Percentiles rank a stretch among this genome's conserved stretches.
phyloP scores from a whole-genome alignment of 2,888 invertebrate species.

The Apamea epomidion region DNA sequence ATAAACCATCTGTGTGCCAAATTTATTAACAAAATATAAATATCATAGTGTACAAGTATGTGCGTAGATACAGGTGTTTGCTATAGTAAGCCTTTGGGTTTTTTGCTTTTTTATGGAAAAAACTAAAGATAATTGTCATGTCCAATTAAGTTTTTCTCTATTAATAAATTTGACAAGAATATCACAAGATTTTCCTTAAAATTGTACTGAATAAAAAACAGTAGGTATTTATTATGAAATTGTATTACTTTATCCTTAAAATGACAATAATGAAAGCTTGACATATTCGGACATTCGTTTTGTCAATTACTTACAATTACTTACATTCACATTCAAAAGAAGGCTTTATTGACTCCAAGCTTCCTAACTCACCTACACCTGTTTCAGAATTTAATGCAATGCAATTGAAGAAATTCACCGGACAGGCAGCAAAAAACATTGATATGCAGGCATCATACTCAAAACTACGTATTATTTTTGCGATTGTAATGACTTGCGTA shows the following conservation, averaged over 20 bases:
- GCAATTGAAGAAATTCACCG: no score
- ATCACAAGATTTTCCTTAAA: neutral
- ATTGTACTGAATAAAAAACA: neutral
- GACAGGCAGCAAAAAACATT: neutral
- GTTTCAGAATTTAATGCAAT: neutral
- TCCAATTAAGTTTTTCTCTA: neutral
- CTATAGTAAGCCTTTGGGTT: neutral
- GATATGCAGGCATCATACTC: neutral
- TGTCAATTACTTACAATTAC: neutral
- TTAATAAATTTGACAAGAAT: neutral
- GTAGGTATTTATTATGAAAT: no score
- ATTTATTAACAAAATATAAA: no score
- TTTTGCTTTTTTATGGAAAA: conserved; percentile 16
- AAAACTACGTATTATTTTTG: neutral
- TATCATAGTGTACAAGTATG: no score
- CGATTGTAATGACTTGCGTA: neutral
- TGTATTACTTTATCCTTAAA: conserved; percentile 3
- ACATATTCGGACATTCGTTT: neutral
- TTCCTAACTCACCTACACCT: no score
- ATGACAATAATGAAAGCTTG: conserved; percentile 26
- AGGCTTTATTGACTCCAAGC: neutral
- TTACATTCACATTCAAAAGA: neutral
- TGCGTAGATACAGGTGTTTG: neutral
- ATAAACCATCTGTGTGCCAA: no score
- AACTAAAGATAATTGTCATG: neutral